phyloP scores from a whole-genome alignment of 2,113 vertebrate species.

The Sprattus sprattus region DNA sequence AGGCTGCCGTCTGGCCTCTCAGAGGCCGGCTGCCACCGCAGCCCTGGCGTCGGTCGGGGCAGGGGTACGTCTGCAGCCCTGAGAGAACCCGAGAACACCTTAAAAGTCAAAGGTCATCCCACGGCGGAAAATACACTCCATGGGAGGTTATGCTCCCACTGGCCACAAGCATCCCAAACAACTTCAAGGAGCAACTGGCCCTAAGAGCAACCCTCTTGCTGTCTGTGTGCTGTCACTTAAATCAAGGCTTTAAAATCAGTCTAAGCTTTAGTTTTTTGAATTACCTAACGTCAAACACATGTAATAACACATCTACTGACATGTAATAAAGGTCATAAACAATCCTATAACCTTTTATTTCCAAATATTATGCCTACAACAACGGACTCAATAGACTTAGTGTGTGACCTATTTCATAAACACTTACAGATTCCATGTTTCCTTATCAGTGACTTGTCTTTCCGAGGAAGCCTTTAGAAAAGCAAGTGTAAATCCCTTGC shows the following conservation, averaged over 20 bases:
- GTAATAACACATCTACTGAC: background rate
- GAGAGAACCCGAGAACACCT: slow-evolving; percentile 41
- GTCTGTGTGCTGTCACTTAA: background rate
- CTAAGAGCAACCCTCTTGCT: background rate
- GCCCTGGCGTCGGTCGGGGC: background rate
- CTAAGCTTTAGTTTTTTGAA: background rate
- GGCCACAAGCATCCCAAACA: slow-evolving; percentile 36
- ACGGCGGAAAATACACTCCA: slow-evolving; percentile 52
- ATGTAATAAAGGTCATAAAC: background rate
- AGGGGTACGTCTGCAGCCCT: background rate
- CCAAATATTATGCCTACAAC: background rate
- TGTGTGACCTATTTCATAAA: background rate
- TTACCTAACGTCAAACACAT: background rate
- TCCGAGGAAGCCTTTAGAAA: background rate
- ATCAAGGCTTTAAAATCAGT: background rate
- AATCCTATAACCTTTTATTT: background rate
- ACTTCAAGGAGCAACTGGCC: slow-evolving; percentile 38
- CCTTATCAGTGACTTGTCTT: background rate
- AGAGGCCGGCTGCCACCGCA: background rate
- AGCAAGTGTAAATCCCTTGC: background rate
- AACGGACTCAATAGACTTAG: background rate
- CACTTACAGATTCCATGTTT: background rate
- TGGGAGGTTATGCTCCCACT: slow-evolving; percentile 24
- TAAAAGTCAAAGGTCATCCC: slow-evolving; percentile 47
- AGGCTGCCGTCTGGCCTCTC: slow-evolving; percentile 14